Conservation (phyloP, 2,797 vertebrate genomes). For the Tamandua tetradactyla region DNA sequence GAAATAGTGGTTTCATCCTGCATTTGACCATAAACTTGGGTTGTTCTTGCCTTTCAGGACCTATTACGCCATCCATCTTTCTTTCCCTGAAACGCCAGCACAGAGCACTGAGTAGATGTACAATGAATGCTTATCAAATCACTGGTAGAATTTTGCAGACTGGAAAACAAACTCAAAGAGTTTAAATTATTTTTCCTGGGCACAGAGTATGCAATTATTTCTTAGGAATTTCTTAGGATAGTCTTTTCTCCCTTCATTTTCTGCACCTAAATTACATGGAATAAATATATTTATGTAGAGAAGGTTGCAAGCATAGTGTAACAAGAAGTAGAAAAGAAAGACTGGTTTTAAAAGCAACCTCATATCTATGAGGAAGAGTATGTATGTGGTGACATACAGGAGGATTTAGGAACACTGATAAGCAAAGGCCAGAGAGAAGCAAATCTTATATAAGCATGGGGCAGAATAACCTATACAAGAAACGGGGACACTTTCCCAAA, state of each 20-base stretch:
- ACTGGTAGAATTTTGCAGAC: not conserved
- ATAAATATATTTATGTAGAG: not conserved
- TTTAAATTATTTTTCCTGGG: not conserved
- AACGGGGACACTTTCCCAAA: not conserved
- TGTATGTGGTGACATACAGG: not conserved
- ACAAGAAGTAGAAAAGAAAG: not conserved
- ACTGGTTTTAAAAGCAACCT: not conserved
- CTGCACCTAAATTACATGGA: not conserved
- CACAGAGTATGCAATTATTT: not conserved
- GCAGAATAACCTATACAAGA: not conserved
- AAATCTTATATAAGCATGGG: not conserved
- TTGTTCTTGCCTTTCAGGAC: not conserved
- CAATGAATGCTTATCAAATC: no score
- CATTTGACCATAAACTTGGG: not conserved
- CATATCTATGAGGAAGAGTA: not conserved
- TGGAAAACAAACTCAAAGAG: no score
- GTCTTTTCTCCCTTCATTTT: not conserved
- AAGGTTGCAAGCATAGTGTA: not conserved
- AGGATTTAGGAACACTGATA: not conserved
- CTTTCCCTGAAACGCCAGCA: not conserved
- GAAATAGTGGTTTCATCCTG: not conserved
- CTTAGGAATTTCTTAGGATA: not conserved
- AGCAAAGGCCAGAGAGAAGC: not conserved
- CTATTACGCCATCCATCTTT: no score
- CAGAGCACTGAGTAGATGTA: not conserved